Percentiles rank a stretch among this genome's conserved stretches.
Conservation (phyloP, 2,797 vertebrate species). For the Macropodus opercularis region DNA sequence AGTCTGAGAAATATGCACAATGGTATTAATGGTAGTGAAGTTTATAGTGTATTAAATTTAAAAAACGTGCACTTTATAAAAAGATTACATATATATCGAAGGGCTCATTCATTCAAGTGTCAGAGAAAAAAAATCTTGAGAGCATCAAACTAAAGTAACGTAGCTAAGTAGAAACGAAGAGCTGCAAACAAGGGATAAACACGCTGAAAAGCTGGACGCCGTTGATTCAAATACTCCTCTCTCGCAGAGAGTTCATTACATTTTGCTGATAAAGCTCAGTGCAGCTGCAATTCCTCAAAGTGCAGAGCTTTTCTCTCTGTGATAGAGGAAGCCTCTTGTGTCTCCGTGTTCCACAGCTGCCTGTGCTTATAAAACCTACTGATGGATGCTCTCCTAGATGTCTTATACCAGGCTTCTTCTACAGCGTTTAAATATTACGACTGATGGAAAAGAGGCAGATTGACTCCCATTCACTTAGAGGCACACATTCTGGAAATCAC, state of each 20-base stretch:
- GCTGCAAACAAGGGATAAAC: slow-evolving; percentile 45
- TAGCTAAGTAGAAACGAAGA: slow-evolving; percentile 57
- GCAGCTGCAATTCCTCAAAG: slow-evolving; percentile 40
- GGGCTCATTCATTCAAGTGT: slow-evolving; percentile 41
- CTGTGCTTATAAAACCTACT: slow-evolving; percentile 37
- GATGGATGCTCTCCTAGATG: slow-evolving; percentile 42
- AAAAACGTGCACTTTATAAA: slow-evolving; percentile 29
- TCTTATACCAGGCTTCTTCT: slow-evolving; percentile 37
- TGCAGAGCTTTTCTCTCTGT: slow-evolving; percentile 36
- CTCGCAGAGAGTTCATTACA: slow-evolving; percentile 51
- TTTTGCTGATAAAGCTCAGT: slow-evolving; percentile 55
- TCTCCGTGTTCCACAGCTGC: slow-evolving; percentile 27
- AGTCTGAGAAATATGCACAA: slow-evolving; percentile 39
- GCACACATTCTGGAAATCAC: slow-evolving; percentile 24
- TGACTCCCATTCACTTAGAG: slow-evolving; percentile 25
- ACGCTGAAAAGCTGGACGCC: slow-evolving; percentile 44
- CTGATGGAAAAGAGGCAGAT: slow-evolving; percentile 24
- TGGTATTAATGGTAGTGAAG: slow-evolving; percentile 58
- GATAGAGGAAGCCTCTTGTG: slow-evolving; percentile 31
- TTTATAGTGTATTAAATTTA: slow-evolving; percentile 47
- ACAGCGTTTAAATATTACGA: slow-evolving; percentile 16
- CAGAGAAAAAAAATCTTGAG: slow-evolving; percentile 36
- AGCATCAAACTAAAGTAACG: slow-evolving; percentile 43
- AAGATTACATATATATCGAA: too few species aligned
- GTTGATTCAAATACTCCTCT: slow-evolving; percentile 37